Conservation (phyloP, 2,888 invertebrate species). For the Biston betularia region DNA sequence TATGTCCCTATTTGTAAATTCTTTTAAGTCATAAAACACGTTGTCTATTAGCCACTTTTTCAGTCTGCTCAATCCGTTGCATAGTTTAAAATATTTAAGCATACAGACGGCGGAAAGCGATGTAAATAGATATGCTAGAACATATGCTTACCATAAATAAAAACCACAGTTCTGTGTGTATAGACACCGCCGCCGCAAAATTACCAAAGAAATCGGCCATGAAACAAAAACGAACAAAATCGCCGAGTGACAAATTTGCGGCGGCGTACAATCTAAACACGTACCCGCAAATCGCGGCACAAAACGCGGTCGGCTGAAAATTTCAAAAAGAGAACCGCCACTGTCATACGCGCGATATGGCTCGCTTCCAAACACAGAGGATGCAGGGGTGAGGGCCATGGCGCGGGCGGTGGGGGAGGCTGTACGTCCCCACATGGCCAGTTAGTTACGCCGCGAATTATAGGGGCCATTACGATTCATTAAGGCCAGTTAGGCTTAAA, state of each 20-base stretch:
- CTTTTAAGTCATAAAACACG: too few species aligned
- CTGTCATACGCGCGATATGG: conserved; percentile 84
- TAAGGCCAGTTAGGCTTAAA: conserved; percentile 87
- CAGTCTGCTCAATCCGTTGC: too few species aligned
- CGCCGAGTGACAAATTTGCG: conserved; percentile 61
- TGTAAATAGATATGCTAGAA: too few species aligned
- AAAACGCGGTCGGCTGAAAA: conserved; percentile 71
- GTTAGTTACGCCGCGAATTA: conserved; percentile 87
- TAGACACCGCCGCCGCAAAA: conserved; percentile 6
- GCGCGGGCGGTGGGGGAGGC: conserved; percentile 44
- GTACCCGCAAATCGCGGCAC: conserved; percentile 77
- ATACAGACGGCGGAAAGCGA: too few species aligned
- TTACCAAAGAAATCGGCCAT: conserved; percentile 38
- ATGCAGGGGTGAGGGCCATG: conserved; percentile 42
- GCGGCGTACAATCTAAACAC: conserved; percentile 70
- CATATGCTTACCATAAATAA: neutral
- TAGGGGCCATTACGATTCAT: conserved; percentile 87
- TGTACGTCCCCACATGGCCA: conserved; percentile 80
- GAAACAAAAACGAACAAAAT: conserved; percentile 44
- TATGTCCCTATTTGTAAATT: too few species aligned
- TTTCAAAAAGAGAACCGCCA: conserved; percentile 78
- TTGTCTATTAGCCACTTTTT: too few species aligned
- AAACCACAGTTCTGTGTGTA: neutral
- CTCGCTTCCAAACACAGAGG: conserved; percentile 74
- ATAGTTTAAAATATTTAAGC: too few species aligned